Percentiles rank a stretch among this genome's conserved stretches.
phyloP scores from a whole-genome alignment of 1,140 invertebrate genomes.

The Caenorhabditis remanei region DNA sequence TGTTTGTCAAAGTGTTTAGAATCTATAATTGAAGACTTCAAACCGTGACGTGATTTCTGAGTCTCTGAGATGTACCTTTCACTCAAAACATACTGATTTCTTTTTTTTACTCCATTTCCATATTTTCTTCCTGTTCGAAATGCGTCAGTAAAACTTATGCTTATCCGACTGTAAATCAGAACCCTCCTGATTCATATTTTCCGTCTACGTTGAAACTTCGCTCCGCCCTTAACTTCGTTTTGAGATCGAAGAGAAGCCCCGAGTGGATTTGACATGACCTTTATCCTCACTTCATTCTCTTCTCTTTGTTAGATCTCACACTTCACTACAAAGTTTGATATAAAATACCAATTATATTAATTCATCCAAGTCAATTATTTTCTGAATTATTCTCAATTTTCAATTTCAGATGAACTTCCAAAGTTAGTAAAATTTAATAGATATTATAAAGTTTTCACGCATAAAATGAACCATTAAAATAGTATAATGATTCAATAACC shows the following conservation, averaged over 20 bases:
- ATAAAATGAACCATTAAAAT: too few relatives aligned
- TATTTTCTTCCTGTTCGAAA: neutral
- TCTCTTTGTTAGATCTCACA: neutral
- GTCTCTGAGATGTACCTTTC: neutral
- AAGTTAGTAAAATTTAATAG: neutral
- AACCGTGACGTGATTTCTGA: neutral
- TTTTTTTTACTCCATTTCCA: neutral
- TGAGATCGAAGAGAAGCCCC: neutral
- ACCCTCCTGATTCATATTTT: neutral
- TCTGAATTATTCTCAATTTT: neutral
- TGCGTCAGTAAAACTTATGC: neutral
- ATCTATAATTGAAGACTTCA: neutral
- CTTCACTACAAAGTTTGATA: neutral
- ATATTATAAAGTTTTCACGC: too few relatives aligned
- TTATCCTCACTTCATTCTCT: neutral
- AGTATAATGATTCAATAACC: too few relatives aligned
- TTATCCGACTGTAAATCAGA: neutral
- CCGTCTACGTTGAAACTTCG: neutral
- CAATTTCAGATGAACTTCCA: neutral
- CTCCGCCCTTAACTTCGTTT: neutral
- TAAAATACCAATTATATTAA: neutral
- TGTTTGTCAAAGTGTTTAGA: conserved; percentile 5
- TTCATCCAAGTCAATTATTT: neutral
- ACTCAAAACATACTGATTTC: neutral
- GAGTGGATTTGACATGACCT: conserved; percentile 19